These are phyloP conservation scores for Smutsia temminckii DNA, from an alignment of 2,797 vertebrate species.

Conservation along the genomic window DNA sequence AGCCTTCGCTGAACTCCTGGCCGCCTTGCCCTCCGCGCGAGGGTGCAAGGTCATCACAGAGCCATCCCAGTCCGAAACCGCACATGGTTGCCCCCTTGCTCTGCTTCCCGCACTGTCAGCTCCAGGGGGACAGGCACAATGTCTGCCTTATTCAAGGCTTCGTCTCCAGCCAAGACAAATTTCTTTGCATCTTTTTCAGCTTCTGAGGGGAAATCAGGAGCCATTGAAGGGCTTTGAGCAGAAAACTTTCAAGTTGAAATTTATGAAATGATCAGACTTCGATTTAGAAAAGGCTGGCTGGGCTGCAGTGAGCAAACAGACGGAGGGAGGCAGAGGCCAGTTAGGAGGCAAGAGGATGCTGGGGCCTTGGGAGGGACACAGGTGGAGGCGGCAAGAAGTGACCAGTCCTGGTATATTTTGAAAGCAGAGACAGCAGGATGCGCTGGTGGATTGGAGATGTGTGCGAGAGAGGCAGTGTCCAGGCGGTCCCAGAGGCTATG, in stretches of 20 bases:
- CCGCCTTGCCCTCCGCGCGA: background rate
- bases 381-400: background rate
- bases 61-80: background rate
- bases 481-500: background rate
- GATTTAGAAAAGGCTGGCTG: background rate
- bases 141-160: background rate
- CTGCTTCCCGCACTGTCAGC: fast-evolving
- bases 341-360: background rate
- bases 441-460: fast-evolving
- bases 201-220: background rate
- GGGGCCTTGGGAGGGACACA: fast-evolving
- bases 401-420: fast-evolving
- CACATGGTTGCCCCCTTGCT: fast-evolving
- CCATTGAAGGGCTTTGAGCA: too few species aligned
- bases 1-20: background rate
- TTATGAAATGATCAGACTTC: background rate
- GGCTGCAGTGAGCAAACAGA: background rate
- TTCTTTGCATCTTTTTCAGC: background rate
- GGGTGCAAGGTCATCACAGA: background rate
- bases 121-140: too few species aligned
- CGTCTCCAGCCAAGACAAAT: background rate
- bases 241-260: background rate
- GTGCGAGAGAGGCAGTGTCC: background rate
- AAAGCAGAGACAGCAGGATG: background rate
- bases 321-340: background rate